Conservation (phyloP, 2,888 invertebrate species). For the Caenorhabditis auriculariae region DNA sequence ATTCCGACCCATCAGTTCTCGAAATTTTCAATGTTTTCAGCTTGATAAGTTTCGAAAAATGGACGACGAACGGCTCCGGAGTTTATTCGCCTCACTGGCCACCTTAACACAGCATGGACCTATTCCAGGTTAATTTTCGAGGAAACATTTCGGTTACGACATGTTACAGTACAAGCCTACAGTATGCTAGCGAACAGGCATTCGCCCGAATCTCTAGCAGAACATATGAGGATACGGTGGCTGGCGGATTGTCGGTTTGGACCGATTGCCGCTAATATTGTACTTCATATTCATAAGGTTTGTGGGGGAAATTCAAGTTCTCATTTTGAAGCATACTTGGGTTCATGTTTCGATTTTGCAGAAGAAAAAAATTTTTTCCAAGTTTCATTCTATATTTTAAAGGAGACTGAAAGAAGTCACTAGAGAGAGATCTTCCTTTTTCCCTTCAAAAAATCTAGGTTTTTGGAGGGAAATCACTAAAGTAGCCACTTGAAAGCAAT, state of each 20-base stretch:
- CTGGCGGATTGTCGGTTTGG: conserved; percentile 39
- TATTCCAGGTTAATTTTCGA: conserved; percentile 30
- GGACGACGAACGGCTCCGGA: conserved; percentile 40
- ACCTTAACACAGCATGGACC: conserved; percentile 41
- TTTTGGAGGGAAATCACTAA: not conserved
- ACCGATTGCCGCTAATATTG: conserved; percentile 42
- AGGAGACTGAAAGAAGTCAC: no score
- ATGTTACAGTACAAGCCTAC: conserved; percentile 45
- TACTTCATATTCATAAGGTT: conserved; percentile 39
- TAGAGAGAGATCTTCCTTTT: no score
- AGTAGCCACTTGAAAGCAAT: not conserved
- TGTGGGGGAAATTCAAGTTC: not conserved
- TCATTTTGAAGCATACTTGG: not conserved
- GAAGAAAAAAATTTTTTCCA: no score
- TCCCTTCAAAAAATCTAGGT: no score
- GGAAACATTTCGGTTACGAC: not conserved
- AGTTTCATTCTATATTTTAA: no score
- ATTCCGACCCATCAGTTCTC: not conserved
- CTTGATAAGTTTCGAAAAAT: no score
- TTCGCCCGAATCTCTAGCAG: conserved; percentile 38
- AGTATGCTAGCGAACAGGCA: conserved; percentile 37
- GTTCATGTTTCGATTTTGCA: no score
- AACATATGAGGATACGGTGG: conserved; percentile 42
- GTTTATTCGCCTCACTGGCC: conserved; percentile 38
- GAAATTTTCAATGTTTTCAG: no score